These are phyloP conservation scores for Callyntrura guangdongensis DNA, from an alignment of 2,888 invertebrate genomes.

Conservation along the genomic window DNA sequence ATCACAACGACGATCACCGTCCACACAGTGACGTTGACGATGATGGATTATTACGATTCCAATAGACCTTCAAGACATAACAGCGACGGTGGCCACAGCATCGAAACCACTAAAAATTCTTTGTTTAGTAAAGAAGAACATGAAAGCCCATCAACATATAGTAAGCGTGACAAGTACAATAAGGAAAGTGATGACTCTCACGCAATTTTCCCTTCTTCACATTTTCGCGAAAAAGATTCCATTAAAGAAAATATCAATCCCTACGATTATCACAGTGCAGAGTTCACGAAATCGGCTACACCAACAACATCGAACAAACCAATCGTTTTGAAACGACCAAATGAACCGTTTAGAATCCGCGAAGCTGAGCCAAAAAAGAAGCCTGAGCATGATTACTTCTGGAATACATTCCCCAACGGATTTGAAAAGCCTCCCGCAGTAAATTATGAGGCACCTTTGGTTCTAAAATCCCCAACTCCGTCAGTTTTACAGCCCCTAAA, in stretches of 20 bases:
- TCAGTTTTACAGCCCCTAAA: conserved; percentile 46
- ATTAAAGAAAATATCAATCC: conserved; percentile 45
- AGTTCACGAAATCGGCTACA: conserved; percentile 35
- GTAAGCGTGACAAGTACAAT: conserved; percentile 34
- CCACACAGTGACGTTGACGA: conserved; percentile 21
- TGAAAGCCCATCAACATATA: conserved; percentile 26
- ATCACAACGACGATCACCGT: conserved; percentile 44
- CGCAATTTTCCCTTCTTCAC: conserved; percentile 67
- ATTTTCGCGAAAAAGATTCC: conserved; percentile 55
- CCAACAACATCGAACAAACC: conserved; percentile 64
- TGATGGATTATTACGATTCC: conserved; percentile 60
- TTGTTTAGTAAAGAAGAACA: conserved; percentile 70
- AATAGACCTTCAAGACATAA: conserved; percentile 54
- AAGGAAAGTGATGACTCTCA: conserved; percentile 64
- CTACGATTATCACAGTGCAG: conserved; percentile 48
- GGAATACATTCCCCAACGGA: conserved; percentile 67
- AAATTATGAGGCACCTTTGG: conserved; percentile 58
- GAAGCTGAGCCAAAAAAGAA: conserved; percentile 77
- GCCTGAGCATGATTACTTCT: conserved; percentile 81
- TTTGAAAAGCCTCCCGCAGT: not conserved
- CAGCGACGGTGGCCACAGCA: conserved; percentile 44
- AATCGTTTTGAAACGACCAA: conserved; percentile 82
- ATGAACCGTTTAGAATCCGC: conserved; percentile 73
- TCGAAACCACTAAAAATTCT: conserved; percentile 50
- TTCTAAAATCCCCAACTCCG: conserved; percentile 54